Evolutionary conservation across 1,140 invertebrate species (phyloP).

Genomic region (Ips typographus): DNA sequence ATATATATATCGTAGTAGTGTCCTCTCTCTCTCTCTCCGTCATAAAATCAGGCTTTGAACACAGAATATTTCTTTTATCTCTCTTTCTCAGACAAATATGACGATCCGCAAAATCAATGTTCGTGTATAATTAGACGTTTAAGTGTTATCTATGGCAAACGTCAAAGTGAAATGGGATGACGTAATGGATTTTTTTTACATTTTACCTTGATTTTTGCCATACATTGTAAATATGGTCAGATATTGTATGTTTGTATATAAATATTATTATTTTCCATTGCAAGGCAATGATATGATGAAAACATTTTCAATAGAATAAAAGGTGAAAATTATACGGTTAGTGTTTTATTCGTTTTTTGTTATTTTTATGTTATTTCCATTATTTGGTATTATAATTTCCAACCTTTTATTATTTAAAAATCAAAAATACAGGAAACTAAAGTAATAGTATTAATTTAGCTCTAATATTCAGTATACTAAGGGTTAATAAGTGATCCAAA

Average conservation of each 20-base stretch:
- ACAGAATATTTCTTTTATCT: too few relatives aligned
- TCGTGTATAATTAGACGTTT: slow-evolving; percentile 15
- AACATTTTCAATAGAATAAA: slow-evolving; percentile 53
- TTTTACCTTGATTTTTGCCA: slow-evolving; percentile 31
- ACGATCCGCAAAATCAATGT: slow-evolving; percentile 16
- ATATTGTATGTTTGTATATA: slow-evolving; percentile 56
- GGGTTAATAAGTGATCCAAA: too few relatives aligned
- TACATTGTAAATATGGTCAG: slow-evolving; percentile 30
- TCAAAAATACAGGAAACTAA: too few relatives aligned
- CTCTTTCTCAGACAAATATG: too few relatives aligned
- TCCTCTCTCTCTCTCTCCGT: too few relatives aligned
- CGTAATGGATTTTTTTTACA: neutral
- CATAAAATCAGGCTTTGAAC: too few relatives aligned
- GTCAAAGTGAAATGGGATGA: too few relatives aligned
- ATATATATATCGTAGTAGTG: too few relatives aligned
- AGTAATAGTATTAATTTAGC: too few relatives aligned
- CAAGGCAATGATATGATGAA: slow-evolving; percentile 45
- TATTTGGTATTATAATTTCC: slow-evolving; percentile 1
- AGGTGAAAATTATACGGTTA: slow-evolving; percentile 34
- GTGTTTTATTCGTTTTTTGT: slow-evolving; percentile 31
- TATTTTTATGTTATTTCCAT: slow-evolving; percentile 35
- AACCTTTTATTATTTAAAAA: neutral
- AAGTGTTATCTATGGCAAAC: slow-evolving; percentile 1
- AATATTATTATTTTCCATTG: slow-evolving; percentile 51
- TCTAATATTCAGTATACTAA: too few relatives aligned